phyloP scores from a whole-genome alignment of 2,888 invertebrate genomes.

The Amphimallon solstitiale region DNA sequence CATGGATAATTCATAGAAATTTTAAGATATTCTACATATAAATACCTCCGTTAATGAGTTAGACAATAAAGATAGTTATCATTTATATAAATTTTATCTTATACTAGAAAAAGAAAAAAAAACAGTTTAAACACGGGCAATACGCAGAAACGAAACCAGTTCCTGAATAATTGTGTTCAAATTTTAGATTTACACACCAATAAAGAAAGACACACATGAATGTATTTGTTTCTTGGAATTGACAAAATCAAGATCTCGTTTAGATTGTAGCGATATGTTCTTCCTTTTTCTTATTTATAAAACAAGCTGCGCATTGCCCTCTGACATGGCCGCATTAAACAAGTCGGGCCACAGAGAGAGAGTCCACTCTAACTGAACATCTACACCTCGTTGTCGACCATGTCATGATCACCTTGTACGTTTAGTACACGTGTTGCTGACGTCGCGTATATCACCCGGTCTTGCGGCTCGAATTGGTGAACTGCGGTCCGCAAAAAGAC shows the following conservation, averaged over 20 bases:
- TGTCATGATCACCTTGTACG: constrained; percentile 46
- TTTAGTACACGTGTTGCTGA: constrained; percentile 48
- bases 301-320: constrained; percentile 44
- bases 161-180: neutral
- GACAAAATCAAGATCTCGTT: constrained; percentile 47
- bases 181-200: constrained; percentile 5
- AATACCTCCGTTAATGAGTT: too few relatives aligned
- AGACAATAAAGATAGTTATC: too few relatives aligned
- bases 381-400: constrained; percentile 47
- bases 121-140: neutral
- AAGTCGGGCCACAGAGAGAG: constrained; percentile 34
- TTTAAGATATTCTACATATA: too few relatives aligned
- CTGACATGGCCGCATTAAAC: constrained; percentile 46
- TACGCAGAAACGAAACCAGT: constrained; percentile 6
- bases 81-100: too few relatives aligned
- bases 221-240: constrained; percentile 42
- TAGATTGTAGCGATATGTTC: constrained; percentile 43
- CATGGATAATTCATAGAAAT: too few relatives aligned
- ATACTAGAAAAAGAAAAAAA: too few relatives aligned
- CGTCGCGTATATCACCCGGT: constrained; percentile 46
- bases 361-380: constrained; percentile 36
- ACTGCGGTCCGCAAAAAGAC: constrained; percentile 21
- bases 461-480: constrained; percentile 12
- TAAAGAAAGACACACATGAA: neutral
- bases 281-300: constrained; percentile 35